Evolutionary conservation across 2,888 invertebrate species (phyloP), one percentile per base, ranked within the genome.

Genomic region (Lasioglossum lativentre): DNA sequence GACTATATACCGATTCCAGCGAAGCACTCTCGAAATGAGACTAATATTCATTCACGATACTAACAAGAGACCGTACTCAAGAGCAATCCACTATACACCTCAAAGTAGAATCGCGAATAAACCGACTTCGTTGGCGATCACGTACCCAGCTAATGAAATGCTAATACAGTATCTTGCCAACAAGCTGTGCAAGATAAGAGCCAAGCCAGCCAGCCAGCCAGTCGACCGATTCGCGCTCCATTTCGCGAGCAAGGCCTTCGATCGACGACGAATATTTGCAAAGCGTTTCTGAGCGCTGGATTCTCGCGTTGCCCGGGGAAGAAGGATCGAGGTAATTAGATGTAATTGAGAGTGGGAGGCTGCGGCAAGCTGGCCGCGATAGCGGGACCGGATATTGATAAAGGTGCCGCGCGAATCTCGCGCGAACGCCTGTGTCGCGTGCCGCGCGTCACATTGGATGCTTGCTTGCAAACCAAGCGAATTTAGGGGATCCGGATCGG

Each of bases 391-490:
- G 70, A 80, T 78, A 71, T 82, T 59, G 75, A 71, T 71, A 75
- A 63, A 82, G 56, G 56, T n/a, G n/a, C n/a, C 10, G 56, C 56
- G 56, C n/a, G 56, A 10, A 4, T 56, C n/a, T n/a, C n/a, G 4
- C 1, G 56, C 10, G 56, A 56, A 56, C n/a, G n/a, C 52, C 10
- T 56, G n/a, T n/a, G n/a, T 52, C 52, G 52, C 10, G 52, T 52
- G 52, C n/a, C 56, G n/a, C 56, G 52, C 23, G 52, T 47, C 47
- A 30, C 74, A 71, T 66, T 79, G 63, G 42, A 52, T n/a, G 4
- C 56, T 86, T 38, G 70, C 70, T 74, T 68, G 80, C 76, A 78
- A 88, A 87, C 86, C 75, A 85, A 85, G 82, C 75, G 82, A 86
- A 82, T 80, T 81, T 70, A 47, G 79, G 52, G 83, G 80, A 85